Conservation (phyloP, 2,888 invertebrate species). For the Syrphus vitripennis region DNA sequence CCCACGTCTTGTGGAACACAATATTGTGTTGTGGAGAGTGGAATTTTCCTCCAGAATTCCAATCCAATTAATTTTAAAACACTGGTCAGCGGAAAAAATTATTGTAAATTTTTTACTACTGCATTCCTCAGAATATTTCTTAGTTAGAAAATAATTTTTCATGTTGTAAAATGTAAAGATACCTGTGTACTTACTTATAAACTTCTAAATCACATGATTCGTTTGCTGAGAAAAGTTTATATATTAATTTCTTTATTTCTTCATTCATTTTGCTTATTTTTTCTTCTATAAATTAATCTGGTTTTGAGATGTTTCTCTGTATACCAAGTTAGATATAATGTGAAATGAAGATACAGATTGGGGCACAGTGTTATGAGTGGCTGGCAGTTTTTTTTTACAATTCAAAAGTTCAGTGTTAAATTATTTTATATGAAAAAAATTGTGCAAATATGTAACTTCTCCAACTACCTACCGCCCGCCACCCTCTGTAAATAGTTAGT, state of each 20-base stretch:
- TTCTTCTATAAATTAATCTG: slow-evolving; percentile 20
- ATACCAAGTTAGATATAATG: neutral
- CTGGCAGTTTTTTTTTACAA: slow-evolving; percentile 7
- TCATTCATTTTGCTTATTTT: neutral
- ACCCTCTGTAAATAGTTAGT: too few species aligned
- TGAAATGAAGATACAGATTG: slow-evolving; percentile 29
- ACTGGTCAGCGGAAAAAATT: slow-evolving; percentile 39
- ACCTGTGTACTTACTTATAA: slow-evolving; percentile 20
- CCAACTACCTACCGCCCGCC: neutral
- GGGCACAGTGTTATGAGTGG: slow-evolving; percentile 15
- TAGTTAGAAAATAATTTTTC: slow-evolving; percentile 1
- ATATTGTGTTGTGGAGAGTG: slow-evolving; percentile 17
- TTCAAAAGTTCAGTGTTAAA: neutral
- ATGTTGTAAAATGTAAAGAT: slow-evolving; percentile 47
- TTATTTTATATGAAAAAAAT: slow-evolving; percentile 15
- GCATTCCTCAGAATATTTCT: slow-evolving; percentile 1
- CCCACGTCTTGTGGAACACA: neutral
- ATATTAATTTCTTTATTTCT: neutral
- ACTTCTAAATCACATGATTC: slow-evolving; percentile 59
- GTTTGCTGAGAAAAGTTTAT: neutral
- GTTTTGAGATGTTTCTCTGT: slow-evolving; percentile 25
- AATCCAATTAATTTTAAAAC: slow-evolving; percentile 30
- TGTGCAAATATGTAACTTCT: slow-evolving; percentile 4
- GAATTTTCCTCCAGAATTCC: slow-evolving; percentile 40
- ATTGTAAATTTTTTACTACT: slow-evolving; percentile 9